These are phyloP conservation scores for Meteorus colon DNA, from an alignment of 2,888 invertebrate species.

Conservation along the genomic window DNA sequence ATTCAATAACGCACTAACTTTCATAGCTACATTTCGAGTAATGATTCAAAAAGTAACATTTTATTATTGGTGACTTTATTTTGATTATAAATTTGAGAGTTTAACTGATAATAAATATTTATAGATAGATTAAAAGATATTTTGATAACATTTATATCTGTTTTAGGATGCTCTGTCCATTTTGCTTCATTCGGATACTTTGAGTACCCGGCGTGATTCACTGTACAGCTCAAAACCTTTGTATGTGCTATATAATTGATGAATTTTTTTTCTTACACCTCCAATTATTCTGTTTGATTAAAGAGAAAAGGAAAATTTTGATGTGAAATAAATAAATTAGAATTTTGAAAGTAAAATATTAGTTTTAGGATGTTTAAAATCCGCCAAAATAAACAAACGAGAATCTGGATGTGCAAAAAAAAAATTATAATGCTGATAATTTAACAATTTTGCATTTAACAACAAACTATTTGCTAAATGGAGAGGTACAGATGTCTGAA, in stretches of 20 bases:
- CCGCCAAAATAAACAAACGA: neutral
- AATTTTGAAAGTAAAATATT: too few relatives aligned
- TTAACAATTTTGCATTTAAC: neutral
- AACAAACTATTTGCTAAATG: neutral
- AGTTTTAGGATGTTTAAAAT: too few relatives aligned
- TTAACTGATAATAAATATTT: neutral
- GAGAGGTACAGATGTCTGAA: neutral
- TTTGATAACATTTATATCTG: conserved; percentile 22
- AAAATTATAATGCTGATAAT: neutral
- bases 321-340: neutral
- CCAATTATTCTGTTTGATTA: neutral
- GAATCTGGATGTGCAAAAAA: conserved; percentile 4
- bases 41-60: too few relatives aligned
- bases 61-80: too few relatives aligned
- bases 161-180: conserved; percentile 33
- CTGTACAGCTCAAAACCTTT: conserved; percentile 29
- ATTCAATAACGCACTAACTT: neutral
- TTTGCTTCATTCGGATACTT: conserved; percentile 33
- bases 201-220: conserved; percentile 8
- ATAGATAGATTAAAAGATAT: neutral
- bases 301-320: neutral
- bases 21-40: too few relatives aligned
- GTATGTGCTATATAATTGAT: conserved; percentile 29
- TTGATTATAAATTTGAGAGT: too few relatives aligned
- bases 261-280: neutral